Base-by-base conservation (phyloP, 2,888 invertebrate species). In the Plagiodera versicolora region DNA sequence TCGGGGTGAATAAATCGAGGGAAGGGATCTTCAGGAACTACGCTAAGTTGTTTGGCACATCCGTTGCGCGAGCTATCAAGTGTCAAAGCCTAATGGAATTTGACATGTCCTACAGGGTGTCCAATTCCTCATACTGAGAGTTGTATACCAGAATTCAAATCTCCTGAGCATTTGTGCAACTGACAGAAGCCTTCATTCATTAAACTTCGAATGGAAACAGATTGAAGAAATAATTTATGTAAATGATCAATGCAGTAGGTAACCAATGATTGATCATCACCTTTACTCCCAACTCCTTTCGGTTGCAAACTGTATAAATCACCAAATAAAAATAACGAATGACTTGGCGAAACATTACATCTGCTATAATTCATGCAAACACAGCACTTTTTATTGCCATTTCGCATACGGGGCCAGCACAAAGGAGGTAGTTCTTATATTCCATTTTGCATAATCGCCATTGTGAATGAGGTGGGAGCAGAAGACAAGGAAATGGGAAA, bases 401-500 rank as follows among this genome's bases (percentile, higher is more conserved):
- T 39, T 39, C 11, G 39, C 39, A 14, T 39, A 39, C 1, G 39
- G 6, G 24, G 6, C 24, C 24, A 24, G 14, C 39, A n/a, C 39
- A 39, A 39, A 39, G 14, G 14, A 14, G 14, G 3, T 6, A 39
- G 39, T 39, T 56, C 48, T 30, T 28, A 24, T 32, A 50, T 39
- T 55, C 47, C 24, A 50, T 50, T 61, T 61, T 58, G 55, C 61
- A 58, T 61, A 61, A 61, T 61, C 61, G 61, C 44, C 55, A 39
- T 50, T 58, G 54, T 55, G 58, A 56, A 61, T 61, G 58, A 28
- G 24, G 54, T 50, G 55, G 45, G 50, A 53, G 49, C 54, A 51
- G 45, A 46, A 18, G 24, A 24, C 54, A 35, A 57, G 65, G 65
- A 65, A 65, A 61, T 60, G 61, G 50, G 65, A 57, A 61, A 65